These are phyloP conservation scores for Leiothrix lutea DNA, from an alignment of 2,113 vertebrate species.

Conservation along the genomic window DNA sequence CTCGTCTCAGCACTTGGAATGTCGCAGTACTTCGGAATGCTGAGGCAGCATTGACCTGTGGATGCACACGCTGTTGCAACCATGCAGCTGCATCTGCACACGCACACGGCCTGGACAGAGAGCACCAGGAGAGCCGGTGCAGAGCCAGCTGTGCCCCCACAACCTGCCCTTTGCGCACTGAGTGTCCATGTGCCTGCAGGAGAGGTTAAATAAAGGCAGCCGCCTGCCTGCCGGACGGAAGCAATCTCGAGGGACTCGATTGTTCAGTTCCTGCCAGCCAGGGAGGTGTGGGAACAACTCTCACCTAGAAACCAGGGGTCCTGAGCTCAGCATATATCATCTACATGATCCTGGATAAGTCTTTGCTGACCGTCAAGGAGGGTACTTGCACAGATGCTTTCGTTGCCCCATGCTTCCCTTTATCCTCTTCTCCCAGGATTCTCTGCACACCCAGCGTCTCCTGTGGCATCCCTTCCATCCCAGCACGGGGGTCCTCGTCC, in stretches of 20 bases:
- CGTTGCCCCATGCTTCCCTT: neutral
- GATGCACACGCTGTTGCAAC: accelerated
- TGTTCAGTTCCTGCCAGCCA: neutral
- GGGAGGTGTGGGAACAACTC: neutral
- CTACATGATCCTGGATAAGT: neutral
- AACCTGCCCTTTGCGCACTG: accelerated
- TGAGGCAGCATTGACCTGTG: neutral
- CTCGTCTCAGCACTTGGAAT: neutral
- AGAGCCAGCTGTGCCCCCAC: neutral
- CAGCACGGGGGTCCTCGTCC: neutral
- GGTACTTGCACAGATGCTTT: neutral
- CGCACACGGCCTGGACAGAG: accelerated
- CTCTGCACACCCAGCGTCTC: neutral
- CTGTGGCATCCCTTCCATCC: neutral
- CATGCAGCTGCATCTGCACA: no score
- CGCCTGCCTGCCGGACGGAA: neutral
- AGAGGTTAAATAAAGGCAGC: neutral
- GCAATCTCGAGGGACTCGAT: neutral
- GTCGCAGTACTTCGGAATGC: neutral
- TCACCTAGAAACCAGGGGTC: neutral
- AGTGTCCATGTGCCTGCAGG: neutral
- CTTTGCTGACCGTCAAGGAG: neutral
- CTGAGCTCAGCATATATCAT: neutral
- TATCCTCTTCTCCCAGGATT: neutral
- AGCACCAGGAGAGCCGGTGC: neutral